Percentiles rank a stretch among this genome's conserved stretches.
Conservation (phyloP, 2,113 vertebrate species). For the Athene noctua region DNA sequence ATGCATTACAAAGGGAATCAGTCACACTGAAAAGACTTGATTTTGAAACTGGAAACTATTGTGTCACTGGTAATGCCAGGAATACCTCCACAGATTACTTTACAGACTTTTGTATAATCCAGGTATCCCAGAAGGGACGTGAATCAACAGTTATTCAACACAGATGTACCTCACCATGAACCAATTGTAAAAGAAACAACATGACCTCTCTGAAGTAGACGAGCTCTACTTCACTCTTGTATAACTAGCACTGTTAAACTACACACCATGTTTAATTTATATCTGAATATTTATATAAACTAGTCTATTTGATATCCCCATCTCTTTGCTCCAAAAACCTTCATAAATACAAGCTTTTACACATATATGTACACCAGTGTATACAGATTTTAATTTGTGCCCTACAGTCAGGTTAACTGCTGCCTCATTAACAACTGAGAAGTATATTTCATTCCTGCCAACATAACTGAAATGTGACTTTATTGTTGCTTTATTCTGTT, state of each 20-base stretch:
- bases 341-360: not conserved
- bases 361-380: not conserved
- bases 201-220: not conserved
- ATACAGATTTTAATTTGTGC: not conserved
- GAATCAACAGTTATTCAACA: not conserved
- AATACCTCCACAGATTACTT: not conserved
- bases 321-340: not conserved
- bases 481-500: not conserved
- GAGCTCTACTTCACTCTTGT: not conserved
- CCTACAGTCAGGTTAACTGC: not conserved
- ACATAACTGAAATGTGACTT: not conserved
- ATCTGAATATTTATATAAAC: not conserved
- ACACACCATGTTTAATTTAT: not conserved
- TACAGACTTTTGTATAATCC: not conserved
- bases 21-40: not conserved
- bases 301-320: not conserved
- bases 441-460: not conserved
- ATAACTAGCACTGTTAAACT: not conserved
- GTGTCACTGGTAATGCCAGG: not conserved
- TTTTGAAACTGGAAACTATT: not conserved
- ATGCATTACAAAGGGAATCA: not conserved
- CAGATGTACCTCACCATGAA: not conserved
- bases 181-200: not conserved
- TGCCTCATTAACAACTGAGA: not conserved
- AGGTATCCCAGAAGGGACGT: not conserved